phyloP scores from a whole-genome alignment of 2,797 vertebrate species.

The Alectoris magna region DNA sequence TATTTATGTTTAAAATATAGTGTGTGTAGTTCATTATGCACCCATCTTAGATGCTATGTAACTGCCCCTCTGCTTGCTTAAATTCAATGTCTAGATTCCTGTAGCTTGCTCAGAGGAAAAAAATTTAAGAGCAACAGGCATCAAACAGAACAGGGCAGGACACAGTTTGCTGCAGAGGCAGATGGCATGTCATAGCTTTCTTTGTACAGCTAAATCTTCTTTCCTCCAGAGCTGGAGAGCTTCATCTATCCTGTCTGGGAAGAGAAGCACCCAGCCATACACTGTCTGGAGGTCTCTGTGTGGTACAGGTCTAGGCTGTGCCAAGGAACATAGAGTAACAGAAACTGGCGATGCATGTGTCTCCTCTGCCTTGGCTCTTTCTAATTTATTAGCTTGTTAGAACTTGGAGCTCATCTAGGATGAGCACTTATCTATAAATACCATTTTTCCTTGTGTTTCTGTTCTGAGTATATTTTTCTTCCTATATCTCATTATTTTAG shows the following conservation, averaged over 20 bases:
- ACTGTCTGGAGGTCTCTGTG: neutral
- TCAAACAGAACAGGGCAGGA: neutral
- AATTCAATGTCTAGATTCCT: neutral
- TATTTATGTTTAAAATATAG: neutral
- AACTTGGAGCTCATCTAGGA: neutral
- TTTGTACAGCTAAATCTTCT: neutral
- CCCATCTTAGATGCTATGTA: neutral
- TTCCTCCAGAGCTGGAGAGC: neutral
- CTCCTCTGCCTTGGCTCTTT: neutral
- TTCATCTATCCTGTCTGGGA: neutral
- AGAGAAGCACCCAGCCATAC: neutral
- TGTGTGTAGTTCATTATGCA: neutral
- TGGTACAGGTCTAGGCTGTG: neutral
- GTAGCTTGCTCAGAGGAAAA: neutral
- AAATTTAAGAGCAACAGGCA: neutral
- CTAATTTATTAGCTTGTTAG: neutral
- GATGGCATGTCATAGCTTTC: neutral
- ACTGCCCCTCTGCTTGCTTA: neutral
- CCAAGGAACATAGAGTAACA: neutral
- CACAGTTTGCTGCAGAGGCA: too few relatives aligned
- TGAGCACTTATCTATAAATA: neutral
- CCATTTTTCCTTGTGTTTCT: neutral
- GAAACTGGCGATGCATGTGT: neutral
- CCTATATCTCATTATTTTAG: neutral
- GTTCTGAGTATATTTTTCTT: neutral